A percentile compares a stretch with the other conserved stretches of the same genome.
Evolutionary conservation across 2,113 vertebrate species (phyloP).

Genomic region (Halcyon senegalensis): DNA sequence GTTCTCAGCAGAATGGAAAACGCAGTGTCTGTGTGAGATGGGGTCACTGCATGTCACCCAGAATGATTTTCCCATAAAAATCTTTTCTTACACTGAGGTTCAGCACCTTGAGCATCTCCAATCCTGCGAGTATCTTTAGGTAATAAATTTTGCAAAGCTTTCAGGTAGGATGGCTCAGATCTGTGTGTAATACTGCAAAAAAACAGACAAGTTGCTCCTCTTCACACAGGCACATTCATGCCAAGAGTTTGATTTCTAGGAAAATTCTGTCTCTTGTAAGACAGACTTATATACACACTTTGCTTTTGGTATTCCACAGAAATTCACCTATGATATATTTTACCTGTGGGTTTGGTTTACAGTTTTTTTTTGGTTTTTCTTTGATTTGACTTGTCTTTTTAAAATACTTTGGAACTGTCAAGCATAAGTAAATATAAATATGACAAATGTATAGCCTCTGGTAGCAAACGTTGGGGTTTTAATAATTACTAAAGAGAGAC

Average conservation of each 20-base stretch:
- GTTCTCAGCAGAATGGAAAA: slow-evolving; percentile 5
- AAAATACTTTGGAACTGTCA: neutral
- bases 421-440: neutral
- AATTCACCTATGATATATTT: neutral
- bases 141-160: neutral
- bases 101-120: neutral
- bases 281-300: neutral
- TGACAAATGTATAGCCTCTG: neutral
- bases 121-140: neutral
- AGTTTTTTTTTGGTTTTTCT: neutral
- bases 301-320: neutral
- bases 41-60: neutral
- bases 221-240: neutral
- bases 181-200: neutral
- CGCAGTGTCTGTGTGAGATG: neutral
- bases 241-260: neutral
- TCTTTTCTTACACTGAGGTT: neutral
- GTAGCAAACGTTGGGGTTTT: slow-evolving; percentile 7
- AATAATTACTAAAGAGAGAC: slow-evolving; percentile 16
- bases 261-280: neutral
- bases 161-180: neutral
- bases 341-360: neutral
- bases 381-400: neutral
- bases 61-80: slow-evolving; percentile 6
- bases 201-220: neutral